Percentiles rank a stretch among this genome's conserved stretches.
Conservation (phyloP, 2,113 vertebrate species). For the mouse (Mus musculus) region DNA sequence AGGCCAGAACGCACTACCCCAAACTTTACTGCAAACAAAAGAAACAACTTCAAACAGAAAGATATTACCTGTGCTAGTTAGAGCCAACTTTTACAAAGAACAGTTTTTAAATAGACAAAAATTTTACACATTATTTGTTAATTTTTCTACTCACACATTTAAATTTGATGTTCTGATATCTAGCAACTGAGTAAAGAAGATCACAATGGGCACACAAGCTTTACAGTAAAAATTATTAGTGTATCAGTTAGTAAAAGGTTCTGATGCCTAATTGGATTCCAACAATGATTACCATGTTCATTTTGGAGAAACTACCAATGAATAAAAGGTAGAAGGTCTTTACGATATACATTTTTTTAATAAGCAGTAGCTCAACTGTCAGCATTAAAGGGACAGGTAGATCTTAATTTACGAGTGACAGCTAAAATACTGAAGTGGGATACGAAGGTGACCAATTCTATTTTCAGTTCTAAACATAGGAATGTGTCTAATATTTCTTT, state of each 20-base stretch:
- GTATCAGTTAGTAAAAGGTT: slow-evolving; percentile 53
- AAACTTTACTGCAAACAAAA: slow-evolving; percentile 69
- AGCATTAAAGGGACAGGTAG: slow-evolving; percentile 70
- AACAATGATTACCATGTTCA: slow-evolving; percentile 13
- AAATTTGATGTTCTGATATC: slow-evolving; percentile 57
- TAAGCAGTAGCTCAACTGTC: slow-evolving; percentile 58
- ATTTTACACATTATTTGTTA: slow-evolving; percentile 42
- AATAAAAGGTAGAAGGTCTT: slow-evolving; percentile 42
- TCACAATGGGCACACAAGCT: not conserved
- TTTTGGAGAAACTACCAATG: slow-evolving; percentile 45
- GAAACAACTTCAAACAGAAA: slow-evolving; percentile 63
- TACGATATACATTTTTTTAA: slow-evolving; percentile 49
- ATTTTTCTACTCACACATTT: slow-evolving; percentile 59
- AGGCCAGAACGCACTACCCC: slow-evolving; percentile 66
- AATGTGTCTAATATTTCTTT: slow-evolving; percentile 92
- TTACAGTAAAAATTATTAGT: slow-evolving; percentile 36
- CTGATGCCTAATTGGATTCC: slow-evolving; percentile 38
- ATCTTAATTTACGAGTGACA: slow-evolving; percentile 72
- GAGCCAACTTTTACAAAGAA: slow-evolving; percentile 58
- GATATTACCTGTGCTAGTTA: slow-evolving; percentile 58
- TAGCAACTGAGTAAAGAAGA: slow-evolving; percentile 34
- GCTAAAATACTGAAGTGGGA: slow-evolving; percentile 27
- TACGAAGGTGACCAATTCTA: slow-evolving; percentile 58
- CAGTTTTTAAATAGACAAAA: slow-evolving; percentile 46
- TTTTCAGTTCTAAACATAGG: slow-evolving; percentile 72